Percentiles rank a stretch among this genome's conserved stretches.
phyloP scores from a whole-genome alignment of 2,888 invertebrate genomes.

The Brenthis hecate region DNA sequence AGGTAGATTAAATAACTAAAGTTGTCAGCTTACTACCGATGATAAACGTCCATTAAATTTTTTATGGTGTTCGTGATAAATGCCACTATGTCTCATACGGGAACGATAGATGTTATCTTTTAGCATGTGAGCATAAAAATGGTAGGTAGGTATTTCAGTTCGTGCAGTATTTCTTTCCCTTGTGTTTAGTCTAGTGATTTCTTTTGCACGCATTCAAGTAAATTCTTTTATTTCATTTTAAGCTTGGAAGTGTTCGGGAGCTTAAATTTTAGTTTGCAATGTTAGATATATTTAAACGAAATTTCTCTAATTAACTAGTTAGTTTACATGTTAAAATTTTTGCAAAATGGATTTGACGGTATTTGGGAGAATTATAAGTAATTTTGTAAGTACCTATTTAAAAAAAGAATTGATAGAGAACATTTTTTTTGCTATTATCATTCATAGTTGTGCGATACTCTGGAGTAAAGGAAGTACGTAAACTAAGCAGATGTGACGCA shows the following conservation, averaged over 20 bases:
- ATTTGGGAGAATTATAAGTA: slow-evolving; percentile 69
- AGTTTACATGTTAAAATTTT: neutral
- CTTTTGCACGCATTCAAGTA: slow-evolving; percentile 67
- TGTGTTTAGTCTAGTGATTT: slow-evolving; percentile 61
- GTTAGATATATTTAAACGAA: neutral
- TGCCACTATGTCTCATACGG: slow-evolving; percentile 54
- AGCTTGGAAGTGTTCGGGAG: slow-evolving; percentile 33
- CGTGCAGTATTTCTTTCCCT: slow-evolving; percentile 48
- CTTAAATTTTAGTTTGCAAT: slow-evolving; percentile 30
- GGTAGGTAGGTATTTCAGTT: slow-evolving; percentile 51
- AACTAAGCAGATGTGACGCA: neutral
- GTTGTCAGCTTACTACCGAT: slow-evolving; percentile 7
- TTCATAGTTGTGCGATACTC: too few relatives aligned
- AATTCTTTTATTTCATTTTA: slow-evolving; percentile 34
- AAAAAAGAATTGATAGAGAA: neutral
- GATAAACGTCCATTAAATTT: slow-evolving; percentile 45
- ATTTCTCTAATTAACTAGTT: neutral
- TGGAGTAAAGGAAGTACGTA: neutral
- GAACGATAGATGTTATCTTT: slow-evolving; percentile 58
- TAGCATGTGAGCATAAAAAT: slow-evolving; percentile 66
- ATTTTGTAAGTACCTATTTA: slow-evolving; percentile 71
- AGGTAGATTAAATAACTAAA: neutral
- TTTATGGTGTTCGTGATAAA: slow-evolving; percentile 66
- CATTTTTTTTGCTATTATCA: too few relatives aligned
- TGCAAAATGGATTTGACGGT: slow-evolving; percentile 66